A percentile compares a stretch with the other conserved stretches of the same genome.
phyloP scores from a whole-genome alignment of 1,140 invertebrate species.

The Lasioglossum albipes region DNA sequence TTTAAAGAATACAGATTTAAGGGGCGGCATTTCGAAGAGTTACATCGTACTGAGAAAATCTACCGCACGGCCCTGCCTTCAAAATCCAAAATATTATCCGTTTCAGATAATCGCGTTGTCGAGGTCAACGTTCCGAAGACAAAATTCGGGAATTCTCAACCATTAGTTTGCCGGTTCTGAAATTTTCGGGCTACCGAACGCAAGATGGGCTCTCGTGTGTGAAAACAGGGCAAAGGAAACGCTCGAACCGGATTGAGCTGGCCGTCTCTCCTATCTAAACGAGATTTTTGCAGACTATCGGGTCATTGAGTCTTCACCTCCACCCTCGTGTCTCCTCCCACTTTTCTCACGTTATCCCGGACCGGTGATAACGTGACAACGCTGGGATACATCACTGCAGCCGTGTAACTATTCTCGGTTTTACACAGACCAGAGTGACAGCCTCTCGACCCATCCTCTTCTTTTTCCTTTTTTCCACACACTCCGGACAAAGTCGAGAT shows the following conservation, averaged over 20 bases:
- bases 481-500: conserved; percentile 23
- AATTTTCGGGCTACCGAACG: no score
- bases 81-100: no score
- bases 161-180: no score
- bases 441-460: neutral
- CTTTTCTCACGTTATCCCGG: conserved; percentile 27
- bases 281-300: conserved; percentile 58
- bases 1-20: no score
- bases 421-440: neutral
- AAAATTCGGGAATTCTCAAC: no score
- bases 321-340: conserved; percentile 26
- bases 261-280: conserved; percentile 52
- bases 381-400: neutral
- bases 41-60: no score
- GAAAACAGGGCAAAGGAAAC: conserved; percentile 29
- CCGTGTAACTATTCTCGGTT: conserved; percentile 3
- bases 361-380: conserved; percentile 26
- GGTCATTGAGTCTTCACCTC: conserved; percentile 50
- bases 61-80: no score
- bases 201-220: neutral
- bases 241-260: conserved; percentile 47
- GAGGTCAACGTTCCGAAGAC: no score
- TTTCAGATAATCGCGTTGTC: no score
- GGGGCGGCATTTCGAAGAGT: no score
- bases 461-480: neutral